Evolutionary conservation across 1,140 invertebrate species (phyloP).

Genomic region (Coptotermes formosanus): DNA sequence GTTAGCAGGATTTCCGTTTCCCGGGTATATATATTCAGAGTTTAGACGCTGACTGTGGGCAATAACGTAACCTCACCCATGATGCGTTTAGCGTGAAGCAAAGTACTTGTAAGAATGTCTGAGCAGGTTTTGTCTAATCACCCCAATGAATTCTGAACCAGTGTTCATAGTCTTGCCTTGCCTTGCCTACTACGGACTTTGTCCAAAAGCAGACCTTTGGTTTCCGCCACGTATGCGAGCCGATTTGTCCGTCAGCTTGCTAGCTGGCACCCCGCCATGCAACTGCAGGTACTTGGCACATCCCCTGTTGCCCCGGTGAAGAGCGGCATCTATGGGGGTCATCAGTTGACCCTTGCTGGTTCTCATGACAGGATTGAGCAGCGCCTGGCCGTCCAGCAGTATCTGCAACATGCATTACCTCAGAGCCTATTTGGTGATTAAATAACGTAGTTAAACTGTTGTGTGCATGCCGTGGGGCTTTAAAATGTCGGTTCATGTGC

Average conservation of each 20-base stretch:
- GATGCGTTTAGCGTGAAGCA: no score
- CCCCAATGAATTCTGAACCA: no score
- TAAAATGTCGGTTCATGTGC: no score
- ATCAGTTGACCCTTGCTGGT: constrained; percentile 78
- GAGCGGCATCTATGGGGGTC: constrained; percentile 87
- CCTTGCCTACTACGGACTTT: neutral
- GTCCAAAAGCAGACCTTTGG: constrained; percentile 5
- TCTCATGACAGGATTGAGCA: constrained; percentile 79
- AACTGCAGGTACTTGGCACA: constrained; percentile 91
- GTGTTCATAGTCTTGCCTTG: no score
- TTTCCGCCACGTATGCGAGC: constrained; percentile 21
- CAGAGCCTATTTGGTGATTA: neutral
- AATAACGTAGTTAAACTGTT: no score
- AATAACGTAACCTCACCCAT: no score
- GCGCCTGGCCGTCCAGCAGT: constrained; percentile 74
- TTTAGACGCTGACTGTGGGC: no score
- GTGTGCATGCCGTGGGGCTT: no score
- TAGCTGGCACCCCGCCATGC: constrained; percentile 80
- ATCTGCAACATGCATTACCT: constrained; percentile 43
- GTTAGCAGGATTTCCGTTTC: no score
- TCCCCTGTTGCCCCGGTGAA: constrained; percentile 79
- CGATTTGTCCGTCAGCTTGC: constrained; percentile 53
- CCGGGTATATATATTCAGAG: no score
- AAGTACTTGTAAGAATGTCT: no score
- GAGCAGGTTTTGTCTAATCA: no score